Percentiles rank a stretch among this genome's conserved stretches.
phyloP scores from a whole-genome alignment of 2,797 vertebrate genomes.

The Manis pentadactyla region DNA sequence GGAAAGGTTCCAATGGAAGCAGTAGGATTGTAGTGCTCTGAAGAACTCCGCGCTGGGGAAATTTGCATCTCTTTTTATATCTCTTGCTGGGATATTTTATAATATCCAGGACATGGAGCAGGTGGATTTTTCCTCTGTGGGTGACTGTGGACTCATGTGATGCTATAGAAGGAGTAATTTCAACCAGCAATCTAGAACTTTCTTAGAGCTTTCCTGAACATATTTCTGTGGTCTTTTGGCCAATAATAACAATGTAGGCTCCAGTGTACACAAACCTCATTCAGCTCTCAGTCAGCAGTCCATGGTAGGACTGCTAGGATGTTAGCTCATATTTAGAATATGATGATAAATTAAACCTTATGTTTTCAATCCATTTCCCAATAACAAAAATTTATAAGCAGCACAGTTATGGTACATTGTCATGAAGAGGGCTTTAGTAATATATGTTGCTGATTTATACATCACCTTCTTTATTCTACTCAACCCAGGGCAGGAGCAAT shows the following conservation, averaged over 20 bases:
- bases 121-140: not conserved
- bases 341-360: not conserved
- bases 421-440: accelerated
- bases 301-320: accelerated
- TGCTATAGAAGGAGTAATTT: not conserved
- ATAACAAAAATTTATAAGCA: not conserved
- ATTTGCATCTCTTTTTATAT: too few species aligned
- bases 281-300: accelerated
- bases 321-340: not conserved
- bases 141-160: not conserved
- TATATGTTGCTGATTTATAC: not conserved
- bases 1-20: not conserved
- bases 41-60: not conserved
- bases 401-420: accelerated
- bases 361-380: not conserved
- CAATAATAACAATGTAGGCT: accelerated
- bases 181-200: not conserved
- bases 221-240: accelerated
- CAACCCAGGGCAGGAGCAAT: not conserved
- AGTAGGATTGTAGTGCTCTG: accelerated
- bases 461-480: accelerated
- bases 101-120: not conserved
- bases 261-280: accelerated
- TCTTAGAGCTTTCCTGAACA: not conserved
- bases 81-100: not conserved